Evolutionary conservation across 2,113 vertebrate genomes (phyloP).

Genomic region (Tyto alba): DNA sequence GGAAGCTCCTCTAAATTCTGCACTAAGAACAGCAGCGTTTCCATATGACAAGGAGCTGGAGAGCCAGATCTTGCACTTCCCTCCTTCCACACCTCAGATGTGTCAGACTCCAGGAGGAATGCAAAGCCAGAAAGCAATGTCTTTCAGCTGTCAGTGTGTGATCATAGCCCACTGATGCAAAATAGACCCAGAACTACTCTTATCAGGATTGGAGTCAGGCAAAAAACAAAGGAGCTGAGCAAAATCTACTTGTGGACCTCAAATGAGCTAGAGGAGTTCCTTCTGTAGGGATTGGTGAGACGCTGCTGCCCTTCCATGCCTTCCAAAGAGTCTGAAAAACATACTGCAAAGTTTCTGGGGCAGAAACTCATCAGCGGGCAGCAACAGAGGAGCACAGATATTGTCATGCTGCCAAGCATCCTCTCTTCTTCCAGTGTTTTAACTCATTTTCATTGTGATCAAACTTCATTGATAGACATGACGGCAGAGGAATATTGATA

Average conservation of each 20-base stretch:
- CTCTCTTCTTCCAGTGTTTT: neutral
- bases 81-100: neutral
- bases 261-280: neutral
- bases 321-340: neutral
- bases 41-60: neutral
- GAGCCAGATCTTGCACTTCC: neutral
- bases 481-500: neutral
- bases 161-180: neutral
- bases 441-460: neutral
- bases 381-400: neutral
- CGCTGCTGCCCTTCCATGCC: neutral
- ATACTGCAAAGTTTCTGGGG: neutral
- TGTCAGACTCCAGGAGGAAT: slow-evolving; percentile 22
- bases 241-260: neutral
- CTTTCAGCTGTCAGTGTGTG: neutral
- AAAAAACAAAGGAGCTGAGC: neutral
- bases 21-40: neutral
- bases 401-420: neutral
- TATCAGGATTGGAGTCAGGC: neutral
- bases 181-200: neutral
- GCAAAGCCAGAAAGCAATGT: neutral
- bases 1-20: neutral
- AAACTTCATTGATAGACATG: neutral
- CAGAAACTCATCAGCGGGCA: neutral
- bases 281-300: neutral